Conservation (phyloP, 2,888 invertebrate species). For the Aspidapion aeneum region DNA sequence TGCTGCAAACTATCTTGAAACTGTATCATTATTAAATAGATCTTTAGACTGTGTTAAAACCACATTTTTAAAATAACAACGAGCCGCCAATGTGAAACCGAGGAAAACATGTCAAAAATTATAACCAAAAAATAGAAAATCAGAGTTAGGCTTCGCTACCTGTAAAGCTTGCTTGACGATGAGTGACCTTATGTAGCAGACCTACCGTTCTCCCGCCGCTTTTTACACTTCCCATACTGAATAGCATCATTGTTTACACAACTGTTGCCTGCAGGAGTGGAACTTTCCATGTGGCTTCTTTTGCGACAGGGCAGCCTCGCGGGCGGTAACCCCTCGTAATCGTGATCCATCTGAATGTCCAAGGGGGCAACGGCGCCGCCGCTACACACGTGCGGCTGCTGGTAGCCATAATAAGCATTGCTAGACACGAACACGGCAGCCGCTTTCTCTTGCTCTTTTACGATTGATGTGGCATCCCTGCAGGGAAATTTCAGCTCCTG, state of each 20-base stretch:
- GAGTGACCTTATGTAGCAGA: too few species aligned
- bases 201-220: conserved; percentile 41
- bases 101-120: too few species aligned
- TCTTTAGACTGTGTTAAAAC: too few species aligned
- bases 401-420: conserved; percentile 23
- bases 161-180: too few species aligned
- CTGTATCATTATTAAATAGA: too few species aligned
- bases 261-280: neutral
- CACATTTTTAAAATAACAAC: too few species aligned
- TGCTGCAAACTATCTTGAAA: too few species aligned
- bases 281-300: neutral
- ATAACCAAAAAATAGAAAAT: too few species aligned
- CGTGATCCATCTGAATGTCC: neutral
- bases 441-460: neutral
- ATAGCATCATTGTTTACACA: neutral
- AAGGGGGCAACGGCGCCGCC: neutral
- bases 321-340: neutral
- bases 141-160: too few species aligned
- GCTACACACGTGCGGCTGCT: conserved; percentile 5
- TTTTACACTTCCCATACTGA: conserved; percentile 32
- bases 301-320: neutral
- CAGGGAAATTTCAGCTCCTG: neutral
- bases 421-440: conserved; percentile 11
- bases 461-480: neutral
- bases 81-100: too few species aligned